Evolutionary conservation across 1,140 invertebrate species (phyloP).

Genomic region (Antheraea pernyi): DNA sequence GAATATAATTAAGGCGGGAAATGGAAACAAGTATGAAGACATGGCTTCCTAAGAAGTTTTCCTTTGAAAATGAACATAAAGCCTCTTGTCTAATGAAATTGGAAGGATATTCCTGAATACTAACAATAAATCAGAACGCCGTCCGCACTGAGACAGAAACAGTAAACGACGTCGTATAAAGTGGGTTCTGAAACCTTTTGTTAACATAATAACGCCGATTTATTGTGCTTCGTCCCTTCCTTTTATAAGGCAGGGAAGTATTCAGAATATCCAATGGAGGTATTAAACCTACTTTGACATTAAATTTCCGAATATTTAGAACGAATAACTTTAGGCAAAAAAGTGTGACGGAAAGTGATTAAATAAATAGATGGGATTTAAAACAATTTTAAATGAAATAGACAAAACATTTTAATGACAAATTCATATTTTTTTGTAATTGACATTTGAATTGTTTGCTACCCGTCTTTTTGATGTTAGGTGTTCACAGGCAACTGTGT

Average conservation of each 20-base stretch:
- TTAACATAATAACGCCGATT: constrained; percentile 23
- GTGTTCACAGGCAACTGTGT: no score
- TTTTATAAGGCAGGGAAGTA: neutral
- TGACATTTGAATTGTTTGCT: no score
- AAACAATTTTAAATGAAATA: no score
- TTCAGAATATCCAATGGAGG: neutral
- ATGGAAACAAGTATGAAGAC: neutral
- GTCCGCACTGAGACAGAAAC: constrained; percentile 18
- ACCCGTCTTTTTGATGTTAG: no score
- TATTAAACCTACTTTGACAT: neutral
- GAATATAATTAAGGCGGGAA: neutral
- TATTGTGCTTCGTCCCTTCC: constrained; percentile 14
- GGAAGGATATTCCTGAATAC: constrained; percentile 4
- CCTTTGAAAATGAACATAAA: constrained; percentile 3
- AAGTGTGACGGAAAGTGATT: neutral
- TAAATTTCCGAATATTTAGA: neutral
- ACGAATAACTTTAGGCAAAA: neutral
- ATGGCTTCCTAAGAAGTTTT: neutral
- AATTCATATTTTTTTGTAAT: no score
- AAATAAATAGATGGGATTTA: no score
- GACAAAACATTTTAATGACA: no score
- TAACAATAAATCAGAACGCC: constrained; percentile 21
- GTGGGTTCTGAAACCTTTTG: constrained; percentile 15
- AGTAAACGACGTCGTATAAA: constrained; percentile 21
- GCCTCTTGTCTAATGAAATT: constrained; percentile 4